phyloP scores from a whole-genome alignment of 1,140 invertebrate species.

The Lepidurus arcticus region DNA sequence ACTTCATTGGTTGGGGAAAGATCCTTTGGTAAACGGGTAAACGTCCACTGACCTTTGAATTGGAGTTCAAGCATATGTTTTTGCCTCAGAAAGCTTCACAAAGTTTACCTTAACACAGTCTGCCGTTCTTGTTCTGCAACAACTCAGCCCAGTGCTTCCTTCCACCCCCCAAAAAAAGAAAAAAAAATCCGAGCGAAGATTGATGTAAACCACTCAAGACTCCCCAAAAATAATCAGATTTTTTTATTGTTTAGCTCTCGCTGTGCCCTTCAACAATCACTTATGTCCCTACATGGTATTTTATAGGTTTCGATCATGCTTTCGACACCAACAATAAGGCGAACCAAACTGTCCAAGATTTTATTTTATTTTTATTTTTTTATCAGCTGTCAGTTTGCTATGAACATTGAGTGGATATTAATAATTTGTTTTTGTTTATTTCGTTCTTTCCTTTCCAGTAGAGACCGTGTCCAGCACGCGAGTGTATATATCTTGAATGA shows the following conservation, averaged over 20 bases:
- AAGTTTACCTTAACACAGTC: neutral
- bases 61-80: neutral
- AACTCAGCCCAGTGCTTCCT: neutral
- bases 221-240: neutral
- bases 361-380: neutral
- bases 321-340: too few relatives aligned
- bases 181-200: neutral
- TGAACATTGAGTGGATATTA: neutral
- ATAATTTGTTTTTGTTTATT: neutral
- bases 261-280: neutral
- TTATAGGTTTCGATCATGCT: too few relatives aligned
- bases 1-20: neutral
- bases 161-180: neutral
- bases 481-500: neutral
- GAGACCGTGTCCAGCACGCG: neutral
- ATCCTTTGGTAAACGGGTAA: neutral
- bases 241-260: neutral
- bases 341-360: neutral
- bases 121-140: neutral
- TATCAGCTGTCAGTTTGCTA: neutral
- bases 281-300: neutral
- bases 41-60: neutral
- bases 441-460: neutral
- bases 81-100: neutral
- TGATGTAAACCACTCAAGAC: slow-evolving; percentile 4